Base-by-base conservation (phyloP, 2,888 invertebrate genomes). In the Eupithecia inturbata region DNA sequence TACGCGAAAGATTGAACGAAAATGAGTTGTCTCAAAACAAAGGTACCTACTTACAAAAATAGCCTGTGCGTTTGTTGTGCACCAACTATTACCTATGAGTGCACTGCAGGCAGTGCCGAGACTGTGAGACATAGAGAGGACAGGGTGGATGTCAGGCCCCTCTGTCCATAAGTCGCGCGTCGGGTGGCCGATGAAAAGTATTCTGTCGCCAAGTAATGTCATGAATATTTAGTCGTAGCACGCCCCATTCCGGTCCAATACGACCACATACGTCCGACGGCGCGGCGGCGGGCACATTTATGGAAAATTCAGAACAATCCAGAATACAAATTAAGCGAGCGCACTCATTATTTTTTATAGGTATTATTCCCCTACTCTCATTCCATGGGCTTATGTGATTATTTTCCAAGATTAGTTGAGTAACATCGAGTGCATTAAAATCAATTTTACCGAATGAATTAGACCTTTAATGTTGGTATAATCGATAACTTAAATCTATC, bases 181-280 rank as follows among this genome's bases (percentile, higher is more conserved):
- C 91, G 88, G 92, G 92, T 87, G 92, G 93, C 88, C 89, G 89
- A 87, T 87, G 88, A 90, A 91, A 90, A 90, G 87, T 85, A 82
- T 89, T 91, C 90, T 89, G 91, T 91, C 89, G 85, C 87, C 87
- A 80, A 85, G 86, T 85, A 88, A 86, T 85, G 84, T 85, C 82
- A 90, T 92, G 90, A 91, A 93, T 93, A 92, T 92, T 91, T 91
- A 93, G 87, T 80, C 81, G 77, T 81, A 79, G 86, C 87, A 89
- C 87, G 87, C 87, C 86, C 84, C 81, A 81, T 84, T 81, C 79
- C 82, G 79, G 83, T 80, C 77, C 72, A 79, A 78, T 71, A 75
- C 80, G 74, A 75, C n/a, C 63, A 49, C n/a, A 63, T 26, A 57
- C 12, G 22, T 26, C 57, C 77, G 75, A 70, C 73, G 79, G 77